Base-by-base conservation (phyloP, 2,113 vertebrate genomes). In the Etia nguti region DNA sequence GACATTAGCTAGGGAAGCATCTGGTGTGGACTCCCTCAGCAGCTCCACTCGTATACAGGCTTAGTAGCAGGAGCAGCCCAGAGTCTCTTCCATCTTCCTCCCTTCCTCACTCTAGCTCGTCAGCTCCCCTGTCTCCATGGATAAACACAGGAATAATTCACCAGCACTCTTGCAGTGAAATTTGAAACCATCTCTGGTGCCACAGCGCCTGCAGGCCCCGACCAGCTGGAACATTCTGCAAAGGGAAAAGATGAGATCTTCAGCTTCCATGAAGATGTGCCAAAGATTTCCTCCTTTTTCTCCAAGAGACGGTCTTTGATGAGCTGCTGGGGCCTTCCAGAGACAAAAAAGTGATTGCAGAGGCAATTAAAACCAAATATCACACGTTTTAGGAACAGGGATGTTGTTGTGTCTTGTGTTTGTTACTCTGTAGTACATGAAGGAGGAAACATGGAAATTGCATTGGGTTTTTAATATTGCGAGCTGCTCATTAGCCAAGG, bases 141-240 rank as follows among this genome's bases (percentile, higher is more conserved):
- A 81, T 81, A 79, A 88, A 20, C 38, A 82, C 50, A 85, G 89
- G 82, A 91, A 92, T 91, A 82, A 90, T 87, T 93, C 81, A 85
- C 75, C 59, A 84, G 84, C 73, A 85, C 59, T 31, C 70, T 10
- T 26, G 84, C 82, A 29, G 55, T 92, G 88, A 93, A 92, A 94
- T 68, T 88, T 83, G 92, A 93, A 88, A 82, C 75, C 59, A 8
- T 88, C 85, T 83, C 85, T 52, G 50, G 75, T 85, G 83, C 80
- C 92, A 79, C 59, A 9, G 62, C 3, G 83, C 88, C 92, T 73
- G 86, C 12, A 85, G 90, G 90, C 79, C 79, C 85, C 20, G 84
- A 90, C 90, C 91, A 91, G 85, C 91, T 90, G 93, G 91, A 92
- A 88, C 57, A 60, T 54, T 89, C 60, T 82, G 88, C 15, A 65